Base-by-base conservation (phyloP, 2,113 vertebrate genomes). In the Micromys minutus region DNA sequence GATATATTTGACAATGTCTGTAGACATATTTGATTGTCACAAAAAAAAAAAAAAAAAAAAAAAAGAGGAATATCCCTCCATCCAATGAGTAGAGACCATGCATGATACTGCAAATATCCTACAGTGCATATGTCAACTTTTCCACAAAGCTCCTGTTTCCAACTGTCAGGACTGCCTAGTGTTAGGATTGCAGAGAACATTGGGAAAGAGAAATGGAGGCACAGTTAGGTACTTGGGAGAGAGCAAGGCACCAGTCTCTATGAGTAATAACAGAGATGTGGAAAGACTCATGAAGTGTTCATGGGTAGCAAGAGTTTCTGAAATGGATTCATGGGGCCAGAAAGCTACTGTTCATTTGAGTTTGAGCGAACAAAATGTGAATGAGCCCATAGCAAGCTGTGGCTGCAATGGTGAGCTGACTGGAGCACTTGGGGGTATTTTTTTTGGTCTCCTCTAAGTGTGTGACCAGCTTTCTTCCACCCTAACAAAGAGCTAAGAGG, bases 181-280 rank as follows among this genome's bases (percentile, higher is more conserved):
- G 24, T 13, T 65, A 55, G 15, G 4, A 3, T 21, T 34, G 8
- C 42, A 22, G 10, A 42, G 45, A 7, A 0, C 1, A 21, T 11
- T 47, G 17, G 86, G 65, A 29, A 19, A 59, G 50, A 71, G 29
- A 69, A 42, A 61, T 1, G 0, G 45, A 39, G 1, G 8, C 6
- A 1, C 3, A 26, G 63, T 11, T 19, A 29, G 47, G 36, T 39
- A 39, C 10, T 9, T 17, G 12, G 5, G 31, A 45, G 65, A 71
- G 13, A 72, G 19, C 22, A 24, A 69, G 45, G 63, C 0, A 0
- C 9, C 1, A 0, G 29, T 7, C 21, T 31, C 13, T 26, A 11
- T 3, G 3, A 17, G 12, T 22, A n/a, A 42, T 79, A 36, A 79
- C 12, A 9, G 1, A 57, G 55, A 50, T 21, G 19, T 39, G 3